These are phyloP conservation scores for Micrasema minimum DNA, from an alignment of 1,140 invertebrate species.

Conservation along the genomic window DNA sequence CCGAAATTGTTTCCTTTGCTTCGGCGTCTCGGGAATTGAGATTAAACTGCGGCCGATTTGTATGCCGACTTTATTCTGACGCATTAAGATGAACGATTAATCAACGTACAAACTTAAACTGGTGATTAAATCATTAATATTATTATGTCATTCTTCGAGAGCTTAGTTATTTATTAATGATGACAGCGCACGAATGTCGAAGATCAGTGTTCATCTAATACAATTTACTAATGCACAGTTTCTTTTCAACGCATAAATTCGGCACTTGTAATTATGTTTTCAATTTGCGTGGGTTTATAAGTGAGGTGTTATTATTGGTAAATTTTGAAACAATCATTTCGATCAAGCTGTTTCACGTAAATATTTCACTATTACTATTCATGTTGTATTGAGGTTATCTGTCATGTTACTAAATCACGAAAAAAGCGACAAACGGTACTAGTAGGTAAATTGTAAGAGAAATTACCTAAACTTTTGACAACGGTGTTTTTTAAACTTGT, in stretches of 20 bases:
- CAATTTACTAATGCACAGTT: neutral
- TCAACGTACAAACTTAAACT: conserved; percentile 21
- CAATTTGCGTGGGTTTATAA: too few relatives aligned
- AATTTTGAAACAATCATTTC: too few relatives aligned
- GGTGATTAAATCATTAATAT: conserved; percentile 35
- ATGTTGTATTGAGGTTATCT: conserved; percentile 2
- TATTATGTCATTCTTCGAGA: conserved; percentile 28
- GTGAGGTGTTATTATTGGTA: too few relatives aligned
- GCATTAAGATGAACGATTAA: conserved; percentile 33
- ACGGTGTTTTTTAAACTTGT: conserved; percentile 24
- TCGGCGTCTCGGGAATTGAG: conserved; percentile 14
- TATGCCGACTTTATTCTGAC: conserved; percentile 29
- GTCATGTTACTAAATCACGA: conserved; percentile 1
- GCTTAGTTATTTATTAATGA: conserved; percentile 15
- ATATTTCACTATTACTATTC: too few relatives aligned
- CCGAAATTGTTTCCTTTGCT: conserved; percentile 32
- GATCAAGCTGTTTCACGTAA: too few relatives aligned
- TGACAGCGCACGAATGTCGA: conserved; percentile 17
- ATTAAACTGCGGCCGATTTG: conserved; percentile 36
- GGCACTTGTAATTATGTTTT: too few relatives aligned
- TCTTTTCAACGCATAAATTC: too few relatives aligned
- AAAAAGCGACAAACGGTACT: conserved; percentile 27
- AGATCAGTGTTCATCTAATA: conserved; percentile 6
- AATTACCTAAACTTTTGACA: conserved; percentile 22
- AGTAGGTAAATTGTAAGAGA: conserved; percentile 11